Evolutionary conservation across 2,113 vertebrate genomes (phyloP).

Genomic region (Cryptotis parvus): DNA sequence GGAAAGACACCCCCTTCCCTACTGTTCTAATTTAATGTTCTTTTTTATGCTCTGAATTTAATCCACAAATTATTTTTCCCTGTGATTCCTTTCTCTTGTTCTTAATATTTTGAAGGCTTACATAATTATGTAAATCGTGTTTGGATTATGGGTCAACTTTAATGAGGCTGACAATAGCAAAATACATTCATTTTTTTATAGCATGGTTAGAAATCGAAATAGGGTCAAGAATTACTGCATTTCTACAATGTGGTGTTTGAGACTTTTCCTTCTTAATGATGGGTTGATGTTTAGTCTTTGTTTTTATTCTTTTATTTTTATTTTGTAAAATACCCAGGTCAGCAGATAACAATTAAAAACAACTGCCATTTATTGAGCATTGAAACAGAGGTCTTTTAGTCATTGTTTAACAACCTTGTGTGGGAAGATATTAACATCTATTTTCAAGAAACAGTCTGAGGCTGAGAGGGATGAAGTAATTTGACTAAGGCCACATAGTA

Average conservation of each 20-base stretch:
- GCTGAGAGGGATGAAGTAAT: slow-evolving; percentile 32
- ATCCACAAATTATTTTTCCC: background rate
- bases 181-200: slow-evolving; percentile 7
- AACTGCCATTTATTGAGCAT: slow-evolving; percentile 31
- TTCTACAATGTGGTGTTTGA: background rate
- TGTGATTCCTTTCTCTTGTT: background rate
- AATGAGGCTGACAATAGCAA: background rate
- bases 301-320: background rate
- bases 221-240: background rate
- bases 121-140: background rate
- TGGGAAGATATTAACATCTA: slow-evolving; percentile 13
- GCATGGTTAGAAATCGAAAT: background rate
- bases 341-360: slow-evolving; percentile 25
- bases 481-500: slow-evolving; percentile 51
- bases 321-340: background rate
- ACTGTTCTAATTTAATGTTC: background rate
- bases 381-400: slow-evolving; percentile 38
- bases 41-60: slow-evolving; percentile 17
- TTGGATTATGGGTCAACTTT: slow-evolving; percentile 27
- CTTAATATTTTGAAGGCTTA: slow-evolving; percentile 7
- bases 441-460: slow-evolving; percentile 16
- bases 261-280: background rate
- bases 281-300: slow-evolving; percentile 2
- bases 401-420: slow-evolving; percentile 18
- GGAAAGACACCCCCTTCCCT: background rate